These are phyloP conservation scores for Xyrichtys novacula DNA, from an alignment of 2,797 vertebrate genomes.

Conservation along the genomic window DNA sequence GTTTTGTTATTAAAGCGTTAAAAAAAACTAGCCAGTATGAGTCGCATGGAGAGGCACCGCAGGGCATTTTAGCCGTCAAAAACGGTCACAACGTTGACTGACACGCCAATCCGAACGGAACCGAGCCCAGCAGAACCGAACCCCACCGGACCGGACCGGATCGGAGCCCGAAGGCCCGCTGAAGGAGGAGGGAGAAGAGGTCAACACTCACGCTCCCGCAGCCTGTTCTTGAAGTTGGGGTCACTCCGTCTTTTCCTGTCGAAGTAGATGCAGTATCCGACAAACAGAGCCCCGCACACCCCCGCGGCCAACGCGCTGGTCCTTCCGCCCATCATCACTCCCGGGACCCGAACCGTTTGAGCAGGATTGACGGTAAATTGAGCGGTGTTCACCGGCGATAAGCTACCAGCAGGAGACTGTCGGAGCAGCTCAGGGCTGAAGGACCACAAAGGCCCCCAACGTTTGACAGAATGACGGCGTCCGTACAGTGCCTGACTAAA, in stretches of 20 bases:
- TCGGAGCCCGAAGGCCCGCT: neutral
- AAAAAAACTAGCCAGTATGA: accelerated
- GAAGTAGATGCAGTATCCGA: conserved; percentile 96
- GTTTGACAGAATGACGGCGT: conserved; percentile 11
- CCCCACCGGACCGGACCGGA: no score
- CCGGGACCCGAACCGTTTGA: neutral
- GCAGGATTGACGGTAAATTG: neutral
- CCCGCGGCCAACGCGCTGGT: conserved; percentile 92
- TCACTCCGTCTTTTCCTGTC: conserved; percentile 94
- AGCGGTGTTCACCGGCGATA: neutral
- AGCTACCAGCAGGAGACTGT: neutral
- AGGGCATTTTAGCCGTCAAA: neutral
- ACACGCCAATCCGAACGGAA: neutral
- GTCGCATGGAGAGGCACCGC: neutral
- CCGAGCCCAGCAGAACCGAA: neutral
- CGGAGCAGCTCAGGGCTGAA: conserved; percentile 46
- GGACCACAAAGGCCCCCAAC: conserved; percentile 59
- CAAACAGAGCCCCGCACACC: conserved; percentile 91
- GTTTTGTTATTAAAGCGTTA: neutral
- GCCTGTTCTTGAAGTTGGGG: conserved; percentile 94
- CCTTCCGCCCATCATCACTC: conserved; percentile 87
- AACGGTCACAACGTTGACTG: neutral
- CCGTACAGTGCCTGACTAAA: conserved; percentile 46
- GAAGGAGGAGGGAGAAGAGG: conserved; percentile 28
- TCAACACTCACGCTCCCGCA: conserved; percentile 92